Base-by-base conservation (phyloP, 2,888 invertebrate genomes). In the Ptychoptera albimana region DNA sequence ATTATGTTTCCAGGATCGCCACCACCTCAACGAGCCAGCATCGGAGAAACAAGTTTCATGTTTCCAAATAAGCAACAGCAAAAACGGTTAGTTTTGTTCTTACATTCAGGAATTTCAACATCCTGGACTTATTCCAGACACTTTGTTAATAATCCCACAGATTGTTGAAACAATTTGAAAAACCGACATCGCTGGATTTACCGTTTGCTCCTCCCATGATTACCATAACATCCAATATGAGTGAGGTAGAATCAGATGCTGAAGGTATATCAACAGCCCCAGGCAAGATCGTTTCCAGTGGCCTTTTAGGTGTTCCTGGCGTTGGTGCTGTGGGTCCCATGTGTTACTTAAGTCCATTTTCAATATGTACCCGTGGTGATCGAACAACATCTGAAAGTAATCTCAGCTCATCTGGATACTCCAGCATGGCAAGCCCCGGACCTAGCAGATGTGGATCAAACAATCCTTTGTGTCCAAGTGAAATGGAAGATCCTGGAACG, bases 401-500 rank as follows among this genome's bases (percentile, higher is more conserved):
- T 60, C 67, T 86, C 36, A 84, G 84, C 50, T 84, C 85, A 8
- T 85, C 84, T 1, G 86, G 86, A 8, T 86, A 86, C 60, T 83
- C 83, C 50, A 85, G 84, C 2, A 84, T 85, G 80, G 83, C 85
- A 1, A 83, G 82, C 61, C 85, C 85, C 1, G 84, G 83, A 1
- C 82, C 84, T 5, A 84, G 84, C 1, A 68, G 85, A 48, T 85
- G 85, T 58, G 82, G 83, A 7, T 85, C 84, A 0, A 83, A 79
- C 55, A 85, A 84, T 60, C 84, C 84, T 1, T 60, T 85, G 3
- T 83, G 80, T 58, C 77, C 80, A 2, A 76, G 77, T 10, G 81
- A 82, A 66, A 77, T 77, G 72, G 82, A 82, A 54, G 82, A 82
- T 53, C 77, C 76, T 2, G 77, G 78, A 2, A 72, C 73, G 39